Evolutionary conservation across 2,888 invertebrate species (phyloP).

Genomic region (Andrena minutula): DNA sequence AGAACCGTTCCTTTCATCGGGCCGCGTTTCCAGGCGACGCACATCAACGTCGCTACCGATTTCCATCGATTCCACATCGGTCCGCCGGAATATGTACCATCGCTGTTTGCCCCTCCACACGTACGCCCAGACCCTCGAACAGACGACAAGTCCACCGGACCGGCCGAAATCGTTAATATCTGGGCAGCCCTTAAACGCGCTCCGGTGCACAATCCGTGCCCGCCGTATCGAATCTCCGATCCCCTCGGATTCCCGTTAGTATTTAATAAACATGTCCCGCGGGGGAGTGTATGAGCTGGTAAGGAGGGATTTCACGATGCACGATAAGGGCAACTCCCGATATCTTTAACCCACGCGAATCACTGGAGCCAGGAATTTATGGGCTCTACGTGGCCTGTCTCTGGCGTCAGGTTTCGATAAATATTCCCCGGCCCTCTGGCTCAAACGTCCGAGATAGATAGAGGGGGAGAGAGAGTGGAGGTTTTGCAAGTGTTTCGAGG

Average conservation of each 20-base stretch:
- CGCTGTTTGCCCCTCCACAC: too few species aligned
- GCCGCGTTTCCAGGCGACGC: background rate
- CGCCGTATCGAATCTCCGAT: slow-evolving; percentile 10
- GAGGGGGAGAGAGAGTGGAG: slow-evolving; percentile 17
- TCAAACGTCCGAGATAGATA: slow-evolving; percentile 9
- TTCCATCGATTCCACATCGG: too few species aligned
- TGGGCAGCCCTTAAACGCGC: slow-evolving; percentile 1
- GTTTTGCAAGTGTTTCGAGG: slow-evolving; percentile 59
- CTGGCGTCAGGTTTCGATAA: slow-evolving; percentile 23
- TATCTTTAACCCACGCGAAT: slow-evolving; percentile 13
- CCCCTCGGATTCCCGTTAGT: background rate
- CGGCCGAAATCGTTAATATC: slow-evolving; percentile 3
- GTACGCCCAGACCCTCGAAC: background rate
- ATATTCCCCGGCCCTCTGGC: slow-evolving; percentile 10
- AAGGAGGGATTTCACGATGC: slow-evolving; percentile 1
- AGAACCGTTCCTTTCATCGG: background rate
- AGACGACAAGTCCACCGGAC: background rate
- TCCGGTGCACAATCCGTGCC: background rate
- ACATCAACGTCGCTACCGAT: too few species aligned
- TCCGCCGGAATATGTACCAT: too few species aligned
- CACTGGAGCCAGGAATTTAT: slow-evolving; percentile 1
- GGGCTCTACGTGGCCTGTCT: background rate
- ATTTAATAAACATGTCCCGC: slow-evolving; percentile 41
- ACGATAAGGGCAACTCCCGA: slow-evolving; percentile 25
- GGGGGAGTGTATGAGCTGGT: background rate